These are phyloP conservation scores for Ophraella communa DNA, from an alignment of 2,888 invertebrate species.

Conservation along the genomic window DNA sequence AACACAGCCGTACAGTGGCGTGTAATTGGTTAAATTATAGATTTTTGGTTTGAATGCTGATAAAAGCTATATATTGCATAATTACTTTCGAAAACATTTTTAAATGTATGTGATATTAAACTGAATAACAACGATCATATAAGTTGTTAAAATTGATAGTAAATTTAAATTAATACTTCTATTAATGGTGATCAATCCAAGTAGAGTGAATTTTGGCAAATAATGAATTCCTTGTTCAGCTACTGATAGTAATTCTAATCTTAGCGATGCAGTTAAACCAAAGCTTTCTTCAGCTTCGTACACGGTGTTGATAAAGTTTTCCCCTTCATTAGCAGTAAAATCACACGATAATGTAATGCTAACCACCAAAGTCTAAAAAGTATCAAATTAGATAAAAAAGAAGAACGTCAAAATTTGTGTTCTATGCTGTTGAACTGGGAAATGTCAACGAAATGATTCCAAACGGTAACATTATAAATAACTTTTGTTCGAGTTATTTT, in stretches of 20 bases:
- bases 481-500: too few relatives aligned
- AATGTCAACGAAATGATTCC: too few relatives aligned
- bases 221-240: constrained; percentile 24
- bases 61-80: too few relatives aligned
- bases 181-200: constrained; percentile 27
- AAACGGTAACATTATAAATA: too few relatives aligned
- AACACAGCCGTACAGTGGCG: too few relatives aligned
- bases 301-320: constrained; percentile 20
- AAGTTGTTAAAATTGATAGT: constrained; percentile 26
- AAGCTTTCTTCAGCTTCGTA: constrained; percentile 30
- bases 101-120: constrained; percentile 22
- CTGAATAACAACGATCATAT: constrained; percentile 35
- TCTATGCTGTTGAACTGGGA: too few relatives aligned
- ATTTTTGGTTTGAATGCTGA: too few relatives aligned
- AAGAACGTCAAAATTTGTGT: too few relatives aligned
- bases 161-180: constrained; percentile 22
- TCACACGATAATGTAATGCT: constrained; percentile 27
- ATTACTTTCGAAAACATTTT: too few relatives aligned
- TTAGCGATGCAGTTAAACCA: constrained; percentile 20
- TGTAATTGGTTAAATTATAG: too few relatives aligned
- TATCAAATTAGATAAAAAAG: not conserved
- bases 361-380: constrained; percentile 25
- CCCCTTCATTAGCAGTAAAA: constrained; percentile 19
- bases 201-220: constrained; percentile 25
- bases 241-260: constrained; percentile 28